Base-by-base conservation (phyloP, 2,888 invertebrate species). In the Tachina fera region DNA sequence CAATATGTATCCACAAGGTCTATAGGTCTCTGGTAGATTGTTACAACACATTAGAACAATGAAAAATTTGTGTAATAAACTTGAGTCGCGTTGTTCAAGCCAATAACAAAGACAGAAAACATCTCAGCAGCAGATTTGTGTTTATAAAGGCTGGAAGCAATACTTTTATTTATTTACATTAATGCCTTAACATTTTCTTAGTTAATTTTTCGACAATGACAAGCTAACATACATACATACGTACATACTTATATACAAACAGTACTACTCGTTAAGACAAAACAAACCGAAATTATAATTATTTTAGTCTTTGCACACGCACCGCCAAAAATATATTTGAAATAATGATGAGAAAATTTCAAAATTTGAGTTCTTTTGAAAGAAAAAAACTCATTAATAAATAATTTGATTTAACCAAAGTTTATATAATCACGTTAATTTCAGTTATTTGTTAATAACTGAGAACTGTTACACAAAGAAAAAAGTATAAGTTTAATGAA, bases 31-130 rank as follows among this genome's bases (percentile, higher is more conserved):
- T 31, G 53, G 39, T 4, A 47, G n/a, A 45, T 31, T n/a, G 2
- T 41, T 53, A 70, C 53, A 56, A 10, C 11, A 8, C 68, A 70
- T 70, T 70, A 56, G 22, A 22, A 14, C 43, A 60, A 72, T 60
- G 31, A 4, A n/a, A 74, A 41, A 11, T 31, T 60, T 22, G 10
- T 31, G 22, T 45, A 11, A 14, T 22, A 71, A 71, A 47, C 31
- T 41, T 14, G 47, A 56, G 16, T 19, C 19, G 9, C 13, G 14
- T 13, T 56, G 10, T 41, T 31, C 13, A 41, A 53, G 19, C 5
- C 11, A 53, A 3, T 39, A 41, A 53, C 13, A 41, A 16, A 16
- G 41, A 31, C 31, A n/a, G n/a, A 49, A 10, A 16, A 14, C 19
- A 19, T 19, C 0, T 39, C 9, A n/a, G 60, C 9, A n/a, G 60